Conservation (phyloP, 1,140 invertebrate genomes). For the Goniozus legneri region DNA sequence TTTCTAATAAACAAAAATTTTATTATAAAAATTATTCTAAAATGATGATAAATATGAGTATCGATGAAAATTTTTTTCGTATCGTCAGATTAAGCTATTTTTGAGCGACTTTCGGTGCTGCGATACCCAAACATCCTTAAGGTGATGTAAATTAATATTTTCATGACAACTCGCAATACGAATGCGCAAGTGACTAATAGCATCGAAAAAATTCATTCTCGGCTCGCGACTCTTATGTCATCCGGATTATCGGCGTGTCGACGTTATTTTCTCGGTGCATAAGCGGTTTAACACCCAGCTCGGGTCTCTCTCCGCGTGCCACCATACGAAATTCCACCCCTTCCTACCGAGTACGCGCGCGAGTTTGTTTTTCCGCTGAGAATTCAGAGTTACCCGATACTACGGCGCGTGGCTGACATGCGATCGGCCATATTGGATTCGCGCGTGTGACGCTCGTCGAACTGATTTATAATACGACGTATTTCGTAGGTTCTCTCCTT, state of each 20-base stretch:
- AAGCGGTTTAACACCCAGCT: background rate
- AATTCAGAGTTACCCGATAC: slow-evolving; percentile 22
- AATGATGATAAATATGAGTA: no score
- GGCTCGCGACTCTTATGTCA: slow-evolving; percentile 14
- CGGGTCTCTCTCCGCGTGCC: slow-evolving; percentile 8
- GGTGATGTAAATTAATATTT: no score
- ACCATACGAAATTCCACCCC: background rate
- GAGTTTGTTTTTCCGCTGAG: slow-evolving; percentile 15
- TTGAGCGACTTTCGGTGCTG: no score
- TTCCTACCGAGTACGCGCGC: background rate
- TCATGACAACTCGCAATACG: no score
- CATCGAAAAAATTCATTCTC: no score
- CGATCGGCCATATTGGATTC: slow-evolving; percentile 22
- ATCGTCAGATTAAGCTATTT: no score
- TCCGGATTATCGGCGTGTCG: slow-evolving; percentile 5
- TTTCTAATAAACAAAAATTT: no score
- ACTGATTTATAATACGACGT: background rate
- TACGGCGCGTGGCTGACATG: slow-evolving; percentile 22
- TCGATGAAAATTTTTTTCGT: no score
- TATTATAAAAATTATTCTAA: no score
- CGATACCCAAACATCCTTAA: no score
- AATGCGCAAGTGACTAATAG: no score
- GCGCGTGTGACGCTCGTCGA: background rate
- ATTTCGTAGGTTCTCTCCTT: background rate
- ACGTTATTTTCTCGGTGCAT: slow-evolving; percentile 14